Evolutionary conservation across 2,888 invertebrate genomes (phyloP).

Genomic region (Drosophila macrospina): DNA sequence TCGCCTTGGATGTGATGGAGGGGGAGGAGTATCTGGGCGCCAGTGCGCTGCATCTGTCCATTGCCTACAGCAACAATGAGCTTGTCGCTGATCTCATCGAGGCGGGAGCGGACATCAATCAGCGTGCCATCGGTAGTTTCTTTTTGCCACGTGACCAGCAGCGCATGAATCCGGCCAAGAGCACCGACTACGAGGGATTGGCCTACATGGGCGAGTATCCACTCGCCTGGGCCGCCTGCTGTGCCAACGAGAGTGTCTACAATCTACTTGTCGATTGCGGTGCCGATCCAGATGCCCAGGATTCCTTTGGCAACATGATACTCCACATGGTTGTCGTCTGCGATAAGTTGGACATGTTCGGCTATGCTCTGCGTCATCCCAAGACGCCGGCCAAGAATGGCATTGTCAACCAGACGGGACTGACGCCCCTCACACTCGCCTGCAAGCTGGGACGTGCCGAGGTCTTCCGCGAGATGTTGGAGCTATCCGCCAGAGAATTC

Average conservation of each 20-base stretch:
- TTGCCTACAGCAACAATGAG: constrained; percentile 98
- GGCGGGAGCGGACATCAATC: constrained; percentile 95
- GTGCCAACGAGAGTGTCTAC: constrained; percentile 98
- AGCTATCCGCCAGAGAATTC: constrained; percentile 96
- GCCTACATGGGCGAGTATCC: constrained; percentile 99
- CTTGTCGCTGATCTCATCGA: constrained; percentile 96
- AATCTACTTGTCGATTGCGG: constrained; percentile 96
- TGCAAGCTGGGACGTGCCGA: constrained; percentile 98
- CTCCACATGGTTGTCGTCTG: constrained; percentile 99
- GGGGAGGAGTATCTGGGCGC: constrained; percentile 99
- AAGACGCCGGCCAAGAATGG: constrained; percentile 96
- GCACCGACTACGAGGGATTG: constrained; percentile 97
- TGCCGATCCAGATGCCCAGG: constrained; percentile 98
- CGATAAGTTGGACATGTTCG: constrained; percentile 99
- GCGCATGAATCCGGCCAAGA: constrained; percentile 90
- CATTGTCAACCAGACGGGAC: constrained; percentile 93
- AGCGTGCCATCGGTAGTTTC: constrained; percentile 97
- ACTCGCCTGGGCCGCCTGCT: constrained; percentile 98
- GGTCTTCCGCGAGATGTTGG: constrained; percentile 99
- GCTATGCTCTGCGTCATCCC: constrained; percentile 98
- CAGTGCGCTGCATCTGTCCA: constrained; percentile 97
- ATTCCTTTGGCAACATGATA: constrained; percentile 98
- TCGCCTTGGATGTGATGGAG: constrained; percentile 97
- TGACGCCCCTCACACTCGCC: constrained; percentile 98
- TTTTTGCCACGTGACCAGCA: constrained; percentile 98